These are phyloP conservation scores for Pseudobourletiella spinata DNA, from an alignment of 1,140 invertebrate species.

Conservation along the genomic window DNA sequence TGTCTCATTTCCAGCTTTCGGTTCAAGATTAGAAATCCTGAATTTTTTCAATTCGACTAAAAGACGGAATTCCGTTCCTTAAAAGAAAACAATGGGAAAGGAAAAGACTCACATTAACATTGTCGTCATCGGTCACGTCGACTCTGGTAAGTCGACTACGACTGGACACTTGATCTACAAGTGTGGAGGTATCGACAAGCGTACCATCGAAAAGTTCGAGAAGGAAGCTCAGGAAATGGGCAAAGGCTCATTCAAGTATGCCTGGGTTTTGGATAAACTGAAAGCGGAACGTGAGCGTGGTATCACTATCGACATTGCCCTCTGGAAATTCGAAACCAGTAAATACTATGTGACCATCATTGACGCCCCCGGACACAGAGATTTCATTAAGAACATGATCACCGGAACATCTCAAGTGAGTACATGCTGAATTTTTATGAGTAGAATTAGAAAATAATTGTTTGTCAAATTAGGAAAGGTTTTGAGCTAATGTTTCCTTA, in stretches of 20 bases:
- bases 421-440: too few relatives aligned
- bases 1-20: background rate
- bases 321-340: slow-evolving; percentile 97
- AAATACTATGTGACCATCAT: slow-evolving; percentile 99
- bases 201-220: slow-evolving; percentile 94
- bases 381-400: slow-evolving; percentile 99
- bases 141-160: slow-evolving; percentile 93
- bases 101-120: slow-evolving; percentile 98
- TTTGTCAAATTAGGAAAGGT: too few relatives aligned
- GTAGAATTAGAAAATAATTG: too few relatives aligned
- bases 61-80: background rate
- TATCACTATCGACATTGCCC: slow-evolving; percentile 99
- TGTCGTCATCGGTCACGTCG: slow-evolving; percentile 95
- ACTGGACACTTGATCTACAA: slow-evolving; percentile 96
- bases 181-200: slow-evolving; percentile 93
- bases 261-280: slow-evolving; percentile 96
- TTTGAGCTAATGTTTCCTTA: too few relatives aligned
- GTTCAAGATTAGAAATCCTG: slow-evolving; percentile 12
- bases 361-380: slow-evolving; percentile 96
- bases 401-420: slow-evolving; percentile 83
- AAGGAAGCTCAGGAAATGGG: slow-evolving; percentile 97
- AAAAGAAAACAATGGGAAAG: slow-evolving; percentile 57
- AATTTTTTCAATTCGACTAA: slow-evolving; percentile 4
- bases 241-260: slow-evolving; percentile 95
- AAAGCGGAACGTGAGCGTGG: slow-evolving; percentile 98